These are phyloP conservation scores for Charanyca ferruginea DNA, from an alignment of 2,888 invertebrate genomes.

Conservation along the genomic window DNA sequence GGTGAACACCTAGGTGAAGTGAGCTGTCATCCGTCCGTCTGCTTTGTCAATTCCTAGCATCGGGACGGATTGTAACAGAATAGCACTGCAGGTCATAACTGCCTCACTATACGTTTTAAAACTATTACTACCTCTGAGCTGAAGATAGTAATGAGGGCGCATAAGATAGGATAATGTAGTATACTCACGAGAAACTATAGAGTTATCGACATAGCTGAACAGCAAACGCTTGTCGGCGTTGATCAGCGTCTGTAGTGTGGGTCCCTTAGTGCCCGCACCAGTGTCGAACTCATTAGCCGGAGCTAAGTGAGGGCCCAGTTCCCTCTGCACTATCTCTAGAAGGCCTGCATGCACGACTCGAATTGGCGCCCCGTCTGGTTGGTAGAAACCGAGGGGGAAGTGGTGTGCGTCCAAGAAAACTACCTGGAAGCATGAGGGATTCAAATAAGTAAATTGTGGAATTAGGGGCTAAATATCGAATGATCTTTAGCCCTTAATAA, in stretches of 20 bases:
- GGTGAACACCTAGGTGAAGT: too few relatives aligned
- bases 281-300: conserved; percentile 82
- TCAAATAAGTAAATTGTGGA: background rate
- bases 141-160: background rate
- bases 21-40: too few relatives aligned
- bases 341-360: conserved; percentile 89
- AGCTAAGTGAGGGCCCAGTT: conserved; percentile 91
- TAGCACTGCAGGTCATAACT: too few relatives aligned
- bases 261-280: conserved; percentile 81
- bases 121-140: too few relatives aligned
- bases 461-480: too few relatives aligned
- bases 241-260: conserved; percentile 87
- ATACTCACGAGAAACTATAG: conserved; percentile 81
- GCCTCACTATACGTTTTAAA: too few relatives aligned
- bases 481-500: too few relatives aligned
- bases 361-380: conserved; percentile 83
- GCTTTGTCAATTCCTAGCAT: too few relatives aligned
- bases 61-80: too few relatives aligned
- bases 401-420: conserved; percentile 96
- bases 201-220: conserved; percentile 90
- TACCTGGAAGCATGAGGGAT: conserved; percentile 79
- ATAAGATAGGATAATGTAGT: background rate
- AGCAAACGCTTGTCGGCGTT: conserved; percentile 86
- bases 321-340: conserved; percentile 89
- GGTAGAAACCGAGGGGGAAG: conserved; percentile 93